Evolutionary conservation across 2,113 vertebrate genomes (phyloP).

Genomic region (Uria aalge): DNA sequence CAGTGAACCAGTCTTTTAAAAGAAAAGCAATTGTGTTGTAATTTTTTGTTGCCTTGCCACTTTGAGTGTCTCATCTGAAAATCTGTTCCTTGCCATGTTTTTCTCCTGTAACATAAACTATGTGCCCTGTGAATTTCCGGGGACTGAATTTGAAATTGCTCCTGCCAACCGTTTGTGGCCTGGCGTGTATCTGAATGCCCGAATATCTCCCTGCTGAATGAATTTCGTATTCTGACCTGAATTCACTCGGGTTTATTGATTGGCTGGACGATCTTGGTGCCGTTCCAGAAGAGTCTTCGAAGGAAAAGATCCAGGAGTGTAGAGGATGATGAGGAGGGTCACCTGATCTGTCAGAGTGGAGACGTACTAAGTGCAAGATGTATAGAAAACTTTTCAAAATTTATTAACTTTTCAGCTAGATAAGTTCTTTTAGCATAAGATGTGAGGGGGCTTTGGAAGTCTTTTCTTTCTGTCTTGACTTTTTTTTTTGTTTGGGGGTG

Average conservation of each 20-base stretch:
- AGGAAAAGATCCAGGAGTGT: conserved; percentile 94
- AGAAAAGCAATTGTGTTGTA: conserved; percentile 67
- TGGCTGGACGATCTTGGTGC: conserved; percentile 80
- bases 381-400: conserved; percentile 92
- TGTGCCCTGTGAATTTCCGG: conserved; percentile 93
- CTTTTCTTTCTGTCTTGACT: conserved; percentile 56
- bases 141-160: conserved; percentile 98
- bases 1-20: conserved; percentile 26
- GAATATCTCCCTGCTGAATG: conserved; percentile 90
- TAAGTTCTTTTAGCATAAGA: conserved; percentile 71
- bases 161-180: conserved; percentile 86
- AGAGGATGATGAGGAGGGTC: conserved; percentile 95
- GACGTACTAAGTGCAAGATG: conserved; percentile 95
- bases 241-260: conserved; percentile 82
- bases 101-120: conserved; percentile 99
- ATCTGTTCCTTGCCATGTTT: conserved; percentile 99
- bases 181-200: conserved; percentile 87
- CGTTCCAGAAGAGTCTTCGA: conserved; percentile 89
- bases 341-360: conserved; percentile 98
- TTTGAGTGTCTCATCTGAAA: conserved; percentile 81
- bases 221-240: conserved; percentile 91
- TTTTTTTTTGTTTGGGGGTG: neutral
- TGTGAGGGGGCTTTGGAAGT: conserved; percentile 64
- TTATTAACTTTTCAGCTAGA: conserved; percentile 75
- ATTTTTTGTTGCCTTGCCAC: neutral